Base-by-base conservation (phyloP, 2,888 invertebrate species). In the Laothoe populi region DNA sequence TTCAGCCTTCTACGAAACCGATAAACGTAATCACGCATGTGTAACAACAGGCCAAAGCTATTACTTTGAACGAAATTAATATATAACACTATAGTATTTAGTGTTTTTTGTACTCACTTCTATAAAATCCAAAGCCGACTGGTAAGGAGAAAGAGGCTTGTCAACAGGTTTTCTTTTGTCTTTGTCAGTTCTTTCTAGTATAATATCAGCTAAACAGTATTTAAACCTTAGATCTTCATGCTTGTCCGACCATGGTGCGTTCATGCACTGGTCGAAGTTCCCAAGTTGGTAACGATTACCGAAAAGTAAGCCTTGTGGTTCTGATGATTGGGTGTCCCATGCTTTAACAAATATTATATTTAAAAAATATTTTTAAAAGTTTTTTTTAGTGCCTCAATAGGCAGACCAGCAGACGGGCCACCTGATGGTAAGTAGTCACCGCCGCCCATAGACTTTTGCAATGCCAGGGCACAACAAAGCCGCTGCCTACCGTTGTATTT, bases 321-420 rank as follows among this genome's bases (percentile, higher is more conserved):
- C 91, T 63, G 94, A 94, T 0, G 94, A 91, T 38, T 94, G 93
- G 0, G 95, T 87, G 70, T 95, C 95, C 94, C 94, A 94, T 87
- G 94, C 95, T 95, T 75, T 62, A 72, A 83, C n/a, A n/a, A n/a
- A n/a, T n/a, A n/a, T n/a, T n/a, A n/a, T n/a, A n/a, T n/a, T n/a
- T n/a, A n/a, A n/a, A n/a, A n/a, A n/a, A n/a, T n/a, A n/a, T n/a
- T n/a, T n/a, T n/a, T n/a, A n/a, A n/a, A n/a, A n/a, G n/a, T n/a
- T n/a, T n/a, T n/a, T n/a, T n/a, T n/a, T n/a, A n/a, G n/a, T n/a
- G n/a, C n/a, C n/a, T n/a, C n/a, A n/a, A n/a, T n/a, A n/a, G n/a
- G n/a, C n/a, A n/a, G n/a, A n/a, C n/a, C n/a, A n/a, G n/a, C n/a
- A n/a, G n/a, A n/a, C n/a, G n/a, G n/a, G n/a, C n/a, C n/a, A n/a